Evolutionary conservation across 2,113 vertebrate genomes (phyloP).

Genomic region (Larimichthys crocea): DNA sequence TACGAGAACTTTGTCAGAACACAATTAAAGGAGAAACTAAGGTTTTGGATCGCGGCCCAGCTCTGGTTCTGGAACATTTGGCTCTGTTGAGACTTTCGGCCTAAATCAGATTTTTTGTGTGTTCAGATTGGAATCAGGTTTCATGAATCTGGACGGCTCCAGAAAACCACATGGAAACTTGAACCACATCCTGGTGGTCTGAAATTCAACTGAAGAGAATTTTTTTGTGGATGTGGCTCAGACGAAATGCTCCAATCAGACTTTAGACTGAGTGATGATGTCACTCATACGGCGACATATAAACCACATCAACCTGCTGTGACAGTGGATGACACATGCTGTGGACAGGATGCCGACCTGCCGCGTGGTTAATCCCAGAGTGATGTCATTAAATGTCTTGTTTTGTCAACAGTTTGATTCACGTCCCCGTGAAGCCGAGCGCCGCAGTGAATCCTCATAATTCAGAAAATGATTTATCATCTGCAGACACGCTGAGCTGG

Average conservation of each 20-base stretch:
- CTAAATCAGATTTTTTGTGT: background rate
- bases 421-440: too few relatives aligned
- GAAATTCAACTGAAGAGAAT: background rate
- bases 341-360: background rate
- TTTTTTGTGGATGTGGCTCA: background rate
- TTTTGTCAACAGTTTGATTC: too few relatives aligned
- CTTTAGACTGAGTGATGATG: background rate
- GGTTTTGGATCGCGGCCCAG: background rate
- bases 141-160: background rate
- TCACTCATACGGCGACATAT: background rate
- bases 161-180: conserved; percentile 3
- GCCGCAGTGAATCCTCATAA: too few relatives aligned
- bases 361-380: too few relatives aligned
- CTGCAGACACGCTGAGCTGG: too few relatives aligned
- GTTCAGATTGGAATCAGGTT: background rate
- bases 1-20: background rate
- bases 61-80: background rate
- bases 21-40: background rate
- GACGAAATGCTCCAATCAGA: background rate
- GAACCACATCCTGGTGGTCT: background rate
- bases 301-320: background rate
- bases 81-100: background rate
- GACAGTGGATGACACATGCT: background rate
- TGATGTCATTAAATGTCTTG: too few relatives aligned
- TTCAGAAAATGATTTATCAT: too few relatives aligned